Conservation (phyloP, 2,797 vertebrate species). For the Rousettus madagascariensis region DNA sequence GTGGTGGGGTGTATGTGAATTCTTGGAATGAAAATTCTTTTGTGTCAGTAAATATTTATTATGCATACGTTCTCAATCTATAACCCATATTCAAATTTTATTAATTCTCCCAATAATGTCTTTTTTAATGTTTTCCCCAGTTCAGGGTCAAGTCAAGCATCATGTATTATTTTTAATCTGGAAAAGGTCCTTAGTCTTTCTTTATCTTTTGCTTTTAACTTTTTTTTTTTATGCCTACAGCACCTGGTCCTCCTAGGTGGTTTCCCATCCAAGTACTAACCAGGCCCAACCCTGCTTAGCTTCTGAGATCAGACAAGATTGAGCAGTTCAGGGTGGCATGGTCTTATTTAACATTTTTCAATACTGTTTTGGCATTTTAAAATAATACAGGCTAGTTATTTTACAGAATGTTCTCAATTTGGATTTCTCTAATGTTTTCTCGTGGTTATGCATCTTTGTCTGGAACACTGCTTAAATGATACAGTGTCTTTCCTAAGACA, state of each 20-base stretch:
- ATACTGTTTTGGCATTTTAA: background rate
- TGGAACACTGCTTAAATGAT: background rate
- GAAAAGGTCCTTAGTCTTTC: background rate
- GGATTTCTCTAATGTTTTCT: background rate
- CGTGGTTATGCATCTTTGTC: background rate
- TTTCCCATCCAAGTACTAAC: no score
- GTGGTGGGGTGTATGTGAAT: background rate
- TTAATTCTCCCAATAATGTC: constrained; percentile 20
- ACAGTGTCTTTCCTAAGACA: background rate
- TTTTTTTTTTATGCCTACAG: no score
- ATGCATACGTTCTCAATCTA: constrained; percentile 14
- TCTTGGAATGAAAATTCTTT: constrained; percentile 44
- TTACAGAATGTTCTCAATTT: constrained; percentile 42
- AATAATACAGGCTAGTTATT: constrained; percentile 17
- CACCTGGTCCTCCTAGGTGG: no score
- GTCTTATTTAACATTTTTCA: no score
- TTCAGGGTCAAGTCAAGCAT: constrained; percentile 30
- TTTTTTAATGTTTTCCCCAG: background rate
- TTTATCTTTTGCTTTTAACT: background rate
- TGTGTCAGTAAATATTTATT: constrained; percentile 24
- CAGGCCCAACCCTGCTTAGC: no score
- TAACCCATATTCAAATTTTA: background rate
- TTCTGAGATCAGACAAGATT: no score
- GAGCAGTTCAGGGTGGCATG: no score
- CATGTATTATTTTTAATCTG: constrained; percentile 26